These are phyloP conservation scores for Microcebus tavaratra DNA, from an alignment of 2,113 vertebrate species.

Conservation along the genomic window DNA sequence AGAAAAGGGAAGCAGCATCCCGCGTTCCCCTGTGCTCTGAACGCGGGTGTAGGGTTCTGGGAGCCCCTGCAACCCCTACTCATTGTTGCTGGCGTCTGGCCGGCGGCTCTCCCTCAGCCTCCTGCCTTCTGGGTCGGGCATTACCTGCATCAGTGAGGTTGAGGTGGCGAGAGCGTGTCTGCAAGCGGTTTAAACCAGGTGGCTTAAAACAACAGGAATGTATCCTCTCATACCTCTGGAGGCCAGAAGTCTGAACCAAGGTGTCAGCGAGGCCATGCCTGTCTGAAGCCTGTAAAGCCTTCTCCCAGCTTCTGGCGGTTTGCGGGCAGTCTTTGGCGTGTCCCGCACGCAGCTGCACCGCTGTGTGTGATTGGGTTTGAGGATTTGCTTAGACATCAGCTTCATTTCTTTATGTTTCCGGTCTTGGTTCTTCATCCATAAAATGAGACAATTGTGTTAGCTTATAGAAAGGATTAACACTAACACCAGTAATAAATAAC, in stretches of 20 bases:
- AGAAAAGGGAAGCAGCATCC: not conserved
- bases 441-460: not conserved
- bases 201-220: not conserved
- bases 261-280: too few relatives aligned
- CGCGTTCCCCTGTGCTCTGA: not conserved
- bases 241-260: not conserved
- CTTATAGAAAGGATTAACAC: not conserved
- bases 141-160: not conserved
- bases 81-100: not conserved
- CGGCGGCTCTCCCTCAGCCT: too few relatives aligned
- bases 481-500: not conserved
- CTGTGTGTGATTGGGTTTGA: not conserved
- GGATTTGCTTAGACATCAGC: not conserved
- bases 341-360: not conserved
- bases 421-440: not conserved
- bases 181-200: not conserved
- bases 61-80: accelerated
- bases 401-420: conserved; percentile 9
- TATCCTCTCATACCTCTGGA: not conserved
- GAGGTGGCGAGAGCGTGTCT: not conserved
- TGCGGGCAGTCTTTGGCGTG: not conserved
- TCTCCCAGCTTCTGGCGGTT: not conserved
- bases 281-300: not conserved
- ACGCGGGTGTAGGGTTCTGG: accelerated
- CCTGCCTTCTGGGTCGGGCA: not conserved